A percentile compares a stretch with the other conserved stretches of the same genome.
Conservation (phyloP, 2,797 vertebrate genomes). For the Pseudocheirus occidentalis region DNA sequence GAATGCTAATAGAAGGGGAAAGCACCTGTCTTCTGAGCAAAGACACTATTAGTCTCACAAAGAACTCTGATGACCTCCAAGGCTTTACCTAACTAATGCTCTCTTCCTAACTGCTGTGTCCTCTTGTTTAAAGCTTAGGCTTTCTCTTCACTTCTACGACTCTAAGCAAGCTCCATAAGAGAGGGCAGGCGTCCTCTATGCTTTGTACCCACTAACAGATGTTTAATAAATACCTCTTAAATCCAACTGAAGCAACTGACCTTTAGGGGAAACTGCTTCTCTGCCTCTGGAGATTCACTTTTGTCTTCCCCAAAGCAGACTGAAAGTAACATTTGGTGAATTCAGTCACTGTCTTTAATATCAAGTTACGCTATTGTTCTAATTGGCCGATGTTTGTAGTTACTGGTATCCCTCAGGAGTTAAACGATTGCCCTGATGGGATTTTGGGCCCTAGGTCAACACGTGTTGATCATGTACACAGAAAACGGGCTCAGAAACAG, state of each 20-base stretch:
- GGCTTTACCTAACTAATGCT: background rate
- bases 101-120: background rate
- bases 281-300: background rate
- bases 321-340: conserved; percentile 8
- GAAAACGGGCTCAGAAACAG: background rate
- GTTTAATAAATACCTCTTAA: background rate
- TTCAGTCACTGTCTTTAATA: background rate
- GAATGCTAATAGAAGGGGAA: background rate
- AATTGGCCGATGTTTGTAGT: background rate
- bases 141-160: background rate
- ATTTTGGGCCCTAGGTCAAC: background rate
- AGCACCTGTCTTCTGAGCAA: background rate
- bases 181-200: background rate
- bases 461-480: background rate
- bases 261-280: background rate
- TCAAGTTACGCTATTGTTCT: conserved; percentile 11
- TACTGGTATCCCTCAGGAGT: conserved; percentile 29
- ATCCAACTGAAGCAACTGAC: background rate
- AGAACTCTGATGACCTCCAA: background rate
- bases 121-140: background rate
- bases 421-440: conserved; percentile 33
- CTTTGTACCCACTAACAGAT: background rate
- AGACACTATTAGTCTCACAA: background rate
- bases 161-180: background rate
- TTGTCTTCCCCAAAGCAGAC: background rate